These are phyloP conservation scores for Perdita meconis DNA, from an alignment of 2,888 invertebrate genomes.

Conservation along the genomic window DNA sequence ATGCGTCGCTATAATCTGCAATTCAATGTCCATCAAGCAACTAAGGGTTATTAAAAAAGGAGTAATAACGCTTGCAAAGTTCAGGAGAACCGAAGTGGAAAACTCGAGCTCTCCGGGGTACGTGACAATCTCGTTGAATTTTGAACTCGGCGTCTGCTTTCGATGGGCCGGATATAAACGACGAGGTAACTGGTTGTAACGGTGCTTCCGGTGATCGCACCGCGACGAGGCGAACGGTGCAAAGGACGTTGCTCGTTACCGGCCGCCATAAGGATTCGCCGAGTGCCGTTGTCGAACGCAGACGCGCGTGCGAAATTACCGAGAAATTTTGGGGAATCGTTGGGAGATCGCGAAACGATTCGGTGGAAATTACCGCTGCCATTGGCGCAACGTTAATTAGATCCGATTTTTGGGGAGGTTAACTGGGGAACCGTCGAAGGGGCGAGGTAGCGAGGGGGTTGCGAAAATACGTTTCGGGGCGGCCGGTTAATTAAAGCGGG, in stretches of 20 bases:
- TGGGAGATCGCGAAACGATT: neutral
- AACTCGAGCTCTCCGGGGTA: too few species aligned
- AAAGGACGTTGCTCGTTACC: neutral
- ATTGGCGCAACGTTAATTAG: conserved; percentile 36
- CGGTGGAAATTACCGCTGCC: neutral
- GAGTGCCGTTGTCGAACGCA: neutral
- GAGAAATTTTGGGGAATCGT: neutral
- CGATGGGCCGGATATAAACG: conserved; percentile 19
- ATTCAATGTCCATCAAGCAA: too few species aligned
- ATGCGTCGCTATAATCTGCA: too few species aligned
- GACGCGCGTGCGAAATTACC: neutral
- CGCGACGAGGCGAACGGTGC: conserved; percentile 9
- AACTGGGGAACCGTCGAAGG: too few species aligned
- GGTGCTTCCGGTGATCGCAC: conserved; percentile 7
- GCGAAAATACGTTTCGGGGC: neutral
- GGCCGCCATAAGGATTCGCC: neutral
- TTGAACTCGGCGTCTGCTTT: conserved; percentile 9
- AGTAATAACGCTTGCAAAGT: too few species aligned
- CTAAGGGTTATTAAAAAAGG: too few species aligned
- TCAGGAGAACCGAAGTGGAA: too few species aligned
- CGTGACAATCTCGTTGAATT: neutral
- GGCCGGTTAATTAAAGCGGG: conserved; percentile 45
- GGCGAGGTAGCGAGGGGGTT: too few species aligned
- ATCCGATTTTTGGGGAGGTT: conserved; percentile 29
- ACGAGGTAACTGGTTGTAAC: neutral